Base-by-base conservation (phyloP, 2,113 vertebrate genomes). In the Paramormyrops kingsleyae region DNA sequence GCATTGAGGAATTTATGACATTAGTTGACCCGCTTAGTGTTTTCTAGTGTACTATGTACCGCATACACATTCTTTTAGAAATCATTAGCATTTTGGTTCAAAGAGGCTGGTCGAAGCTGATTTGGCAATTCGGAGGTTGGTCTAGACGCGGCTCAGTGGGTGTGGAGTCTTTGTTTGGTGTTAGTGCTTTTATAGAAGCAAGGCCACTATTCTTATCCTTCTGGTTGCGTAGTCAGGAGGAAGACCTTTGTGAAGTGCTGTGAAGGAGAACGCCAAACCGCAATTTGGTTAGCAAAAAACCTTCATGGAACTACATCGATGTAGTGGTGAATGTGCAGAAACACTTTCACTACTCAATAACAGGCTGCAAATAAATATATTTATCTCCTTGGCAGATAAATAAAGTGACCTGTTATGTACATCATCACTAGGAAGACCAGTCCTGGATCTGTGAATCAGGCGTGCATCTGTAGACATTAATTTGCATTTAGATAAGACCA, bases 281-380 rank as follows among this genome's bases (percentile, higher is more conserved):
- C 7, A 53, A 89, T 89, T 89, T 89, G 50, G 4, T 89, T 52
- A 83, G 74, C 88, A 89, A 89, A 89, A 89, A 24, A 52, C 27
- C 88, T 70, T 52, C 70, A 5, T 21, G 47, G 50, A 21, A 44
- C 31, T 77, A 56, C 35, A 59, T 42, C 0, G 21, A 46, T 13
- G 47, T 15, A 15, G 9, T 47, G 7, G 24, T 44, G 4, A 42
- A 17, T 56, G 74, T 35, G 39, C 9, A 21, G 62, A 74, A n/a
- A 50, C 27, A 89, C 70, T 52, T 13, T 52, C 4, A 83, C 47
- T 83, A 83, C 49, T 12, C 74, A 39, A 39, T 77, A 13, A 42
- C 47, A 42, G 47, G 74, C n/a, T 35, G 15, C 13, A 52, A 53
- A 77, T 24, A 53, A 17, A 74, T 21, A 39, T 50, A 15, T n/a